Percentiles rank a stretch among this genome's conserved stretches.
Conservation (phyloP, 2,797 vertebrate genomes). For the Parotocinclus haroldoi region DNA sequence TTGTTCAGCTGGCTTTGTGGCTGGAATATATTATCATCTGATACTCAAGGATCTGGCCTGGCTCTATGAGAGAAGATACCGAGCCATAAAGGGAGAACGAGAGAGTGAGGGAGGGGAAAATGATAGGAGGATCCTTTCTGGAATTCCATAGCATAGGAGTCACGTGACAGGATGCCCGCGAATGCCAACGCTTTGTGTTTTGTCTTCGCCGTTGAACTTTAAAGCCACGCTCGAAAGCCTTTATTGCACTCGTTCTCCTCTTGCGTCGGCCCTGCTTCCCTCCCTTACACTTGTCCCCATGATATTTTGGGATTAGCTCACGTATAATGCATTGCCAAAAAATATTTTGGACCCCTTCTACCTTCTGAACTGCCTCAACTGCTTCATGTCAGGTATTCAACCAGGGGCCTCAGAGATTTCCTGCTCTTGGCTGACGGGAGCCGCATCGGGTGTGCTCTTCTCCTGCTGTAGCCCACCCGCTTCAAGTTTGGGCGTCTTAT, state of each 20-base stretch:
- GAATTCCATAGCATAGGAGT: constrained; percentile 30
- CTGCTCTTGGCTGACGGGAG: no score
- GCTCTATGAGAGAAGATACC: constrained; percentile 42
- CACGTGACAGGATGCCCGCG: constrained; percentile 26
- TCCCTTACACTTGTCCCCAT: constrained; percentile 16
- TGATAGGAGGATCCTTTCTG: constrained; percentile 21
- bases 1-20: constrained; percentile 53
- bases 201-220: constrained; percentile 25
- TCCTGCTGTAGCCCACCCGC: no score
- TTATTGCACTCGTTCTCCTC: constrained; percentile 8
- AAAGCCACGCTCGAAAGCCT: constrained; percentile 24
- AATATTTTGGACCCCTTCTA: not conserved
- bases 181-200: constrained; percentile 9
- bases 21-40: constrained; percentile 53
- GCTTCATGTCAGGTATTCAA: no score
- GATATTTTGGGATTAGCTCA: constrained; percentile 18
- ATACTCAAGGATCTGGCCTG: constrained; percentile 28
- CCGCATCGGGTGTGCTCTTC: no score
- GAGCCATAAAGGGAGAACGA: constrained; percentile 2
- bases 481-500: no score
- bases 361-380: no score
- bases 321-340: no score
- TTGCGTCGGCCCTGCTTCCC: not conserved
- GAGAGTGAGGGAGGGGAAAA: constrained; percentile 8
- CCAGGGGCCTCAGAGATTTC: no score